These are phyloP conservation scores for Dicrostonyx torquatus DNA, from an alignment of 2,797 vertebrate genomes.

Conservation along the genomic window DNA sequence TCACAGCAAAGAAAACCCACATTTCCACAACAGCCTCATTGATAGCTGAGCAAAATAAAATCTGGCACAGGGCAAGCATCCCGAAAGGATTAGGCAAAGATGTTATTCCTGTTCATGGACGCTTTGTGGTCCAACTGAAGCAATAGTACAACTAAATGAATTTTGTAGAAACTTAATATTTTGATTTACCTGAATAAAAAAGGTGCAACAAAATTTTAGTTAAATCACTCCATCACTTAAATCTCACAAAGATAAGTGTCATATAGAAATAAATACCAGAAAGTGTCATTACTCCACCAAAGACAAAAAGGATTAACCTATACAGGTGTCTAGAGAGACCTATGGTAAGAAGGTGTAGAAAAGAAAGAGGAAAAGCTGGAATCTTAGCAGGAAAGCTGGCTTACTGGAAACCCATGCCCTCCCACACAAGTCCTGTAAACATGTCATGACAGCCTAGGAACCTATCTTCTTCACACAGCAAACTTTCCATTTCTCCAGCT, in stretches of 20 bases:
- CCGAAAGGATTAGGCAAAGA: constrained; percentile 86
- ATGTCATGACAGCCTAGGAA: neutral
- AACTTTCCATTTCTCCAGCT: neutral
- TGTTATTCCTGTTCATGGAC: constrained; percentile 83
- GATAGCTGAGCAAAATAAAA: constrained; percentile 88
- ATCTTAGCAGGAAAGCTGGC: neutral
- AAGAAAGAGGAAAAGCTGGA: neutral
- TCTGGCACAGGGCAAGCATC: constrained; percentile 86
- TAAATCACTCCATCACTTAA: constrained; percentile 63
- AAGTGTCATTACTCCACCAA: constrained; percentile 52
- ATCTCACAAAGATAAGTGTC: neutral
- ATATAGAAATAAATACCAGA: neutral
- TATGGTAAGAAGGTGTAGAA: constrained; percentile 15
- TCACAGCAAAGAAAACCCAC: constrained; percentile 90
- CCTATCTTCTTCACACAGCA: neutral
- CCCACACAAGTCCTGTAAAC: neutral
- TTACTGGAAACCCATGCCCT: neutral
- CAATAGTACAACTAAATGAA: constrained; percentile 84
- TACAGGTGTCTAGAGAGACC: neutral
- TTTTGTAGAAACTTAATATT: constrained; percentile 75
- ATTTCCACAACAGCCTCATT: constrained; percentile 90
- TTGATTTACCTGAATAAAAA: constrained; percentile 74
- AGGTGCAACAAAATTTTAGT: constrained; percentile 59
- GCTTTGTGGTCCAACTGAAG: constrained; percentile 82
- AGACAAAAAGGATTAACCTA: neutral